phyloP scores from a whole-genome alignment of 1,140 invertebrate genomes.

The Copidosoma floridanum region DNA sequence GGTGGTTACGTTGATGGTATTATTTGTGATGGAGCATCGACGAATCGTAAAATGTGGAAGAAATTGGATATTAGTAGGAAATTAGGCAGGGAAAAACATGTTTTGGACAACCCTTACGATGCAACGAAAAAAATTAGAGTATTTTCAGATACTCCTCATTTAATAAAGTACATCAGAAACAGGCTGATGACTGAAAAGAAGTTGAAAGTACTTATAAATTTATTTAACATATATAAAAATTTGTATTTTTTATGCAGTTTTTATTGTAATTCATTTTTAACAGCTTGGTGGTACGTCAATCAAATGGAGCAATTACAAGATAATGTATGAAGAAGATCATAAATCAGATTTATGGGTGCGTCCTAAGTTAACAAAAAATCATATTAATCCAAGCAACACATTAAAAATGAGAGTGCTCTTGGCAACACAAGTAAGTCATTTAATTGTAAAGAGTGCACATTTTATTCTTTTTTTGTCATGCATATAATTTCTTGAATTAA shows the following conservation, averaged over 20 bases:
- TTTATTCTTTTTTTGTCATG: too few species aligned
- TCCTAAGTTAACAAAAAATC: slow-evolving; percentile 7
- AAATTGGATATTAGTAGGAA: slow-evolving; percentile 32
- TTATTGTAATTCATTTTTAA: background rate
- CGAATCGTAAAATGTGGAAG: too few species aligned
- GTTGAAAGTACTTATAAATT: slow-evolving; percentile 16
- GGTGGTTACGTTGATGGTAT: slow-evolving; percentile 28
- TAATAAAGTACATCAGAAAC: slow-evolving; percentile 33
- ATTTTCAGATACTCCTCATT: slow-evolving; percentile 31
- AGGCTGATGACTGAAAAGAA: slow-evolving; percentile 12
- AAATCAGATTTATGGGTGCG: background rate
- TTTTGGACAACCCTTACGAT: slow-evolving; percentile 28
- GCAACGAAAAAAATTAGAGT: too few species aligned
- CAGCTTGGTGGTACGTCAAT: background rate
- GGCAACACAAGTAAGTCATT: slow-evolving; percentile 22
- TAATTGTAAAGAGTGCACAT: too few species aligned
- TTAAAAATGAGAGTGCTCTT: slow-evolving; percentile 4
- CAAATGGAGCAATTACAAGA: slow-evolving; percentile 11
- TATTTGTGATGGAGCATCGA: slow-evolving; percentile 28
- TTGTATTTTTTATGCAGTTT: background rate
- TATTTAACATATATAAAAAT: too few species aligned
- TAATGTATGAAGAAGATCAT: slow-evolving; percentile 2
- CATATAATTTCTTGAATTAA: too few species aligned
- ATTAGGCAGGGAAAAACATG: slow-evolving; percentile 15
- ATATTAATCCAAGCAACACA: background rate